Base-by-base conservation (phyloP, 2,113 vertebrate species). In the Ploceus nigricollis region DNA sequence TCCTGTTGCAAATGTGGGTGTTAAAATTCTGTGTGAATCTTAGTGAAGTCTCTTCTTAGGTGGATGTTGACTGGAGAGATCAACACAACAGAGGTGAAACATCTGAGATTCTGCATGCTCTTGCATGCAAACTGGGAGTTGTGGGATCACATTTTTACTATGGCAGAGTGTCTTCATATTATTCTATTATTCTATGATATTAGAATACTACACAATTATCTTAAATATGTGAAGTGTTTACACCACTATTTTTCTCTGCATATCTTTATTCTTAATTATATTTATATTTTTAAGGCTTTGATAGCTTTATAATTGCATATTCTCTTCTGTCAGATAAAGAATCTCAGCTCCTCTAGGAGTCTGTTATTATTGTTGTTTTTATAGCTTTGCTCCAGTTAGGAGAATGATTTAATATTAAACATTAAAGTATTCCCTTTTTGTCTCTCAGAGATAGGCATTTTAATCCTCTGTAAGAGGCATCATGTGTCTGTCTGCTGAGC, bases 261-360 rank as follows among this genome's bases (percentile, higher is more conserved):
- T 83, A 71, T 95, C 87, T 97, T 94, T 91, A 91, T 94, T 96
- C 92, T 96, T 97, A 96, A 98, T 97, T 97, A 96, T 97, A 97
- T 97, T 90, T 97, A 94, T 88, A 82, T 68, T 89, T 97, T 97
- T 96, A 91, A 90, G 93, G 79, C 78, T 90, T 95, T 96, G 87
- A 96, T 97, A 95, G 95, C 90, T 97, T 97, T 95, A 89, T 97
- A 97, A 98, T 96, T 97, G 75, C 25, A 5, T 96, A 89, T 90
- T 64, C 92, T 97, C 95, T 64, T 90, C 72, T 96, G 90, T 95
- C 94, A 97, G 96, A 97, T 93, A 96, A 96, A 97, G 88, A 97
- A 93, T 95, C 87, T 97, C 87, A 90, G 56, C 81, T 98, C 94
- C 95, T 97, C 85, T 64, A 96, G 96, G 90, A 97, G 54, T 79